Evolutionary conservation across 2,113 vertebrate genomes (phyloP).

Genomic region (Zonotrichia leucophrys): DNA sequence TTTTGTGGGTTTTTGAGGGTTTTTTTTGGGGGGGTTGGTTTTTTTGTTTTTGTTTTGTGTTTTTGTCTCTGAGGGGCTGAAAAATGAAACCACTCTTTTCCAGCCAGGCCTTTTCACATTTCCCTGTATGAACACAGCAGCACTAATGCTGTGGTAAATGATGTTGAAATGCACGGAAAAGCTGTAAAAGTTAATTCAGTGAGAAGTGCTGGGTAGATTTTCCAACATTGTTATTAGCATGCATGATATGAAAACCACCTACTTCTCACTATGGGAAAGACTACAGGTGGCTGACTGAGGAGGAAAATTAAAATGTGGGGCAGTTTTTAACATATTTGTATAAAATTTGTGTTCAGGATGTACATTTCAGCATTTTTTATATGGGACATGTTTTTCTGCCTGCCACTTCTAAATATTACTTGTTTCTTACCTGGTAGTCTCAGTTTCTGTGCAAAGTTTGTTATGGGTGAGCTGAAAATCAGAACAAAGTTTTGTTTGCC

Average conservation of each 20-base stretch:
- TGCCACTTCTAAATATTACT: rapidly evolving
- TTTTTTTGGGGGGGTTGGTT: no score
- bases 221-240: background rate
- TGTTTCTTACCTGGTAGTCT: background rate
- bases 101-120: background rate
- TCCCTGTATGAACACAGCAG: background rate
- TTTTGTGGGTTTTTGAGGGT: no score
- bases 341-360: background rate
- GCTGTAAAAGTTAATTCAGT: background rate
- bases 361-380: background rate
- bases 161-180: background rate
- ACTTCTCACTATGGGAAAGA: background rate
- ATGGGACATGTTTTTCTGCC: background rate
- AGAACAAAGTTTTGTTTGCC: background rate
- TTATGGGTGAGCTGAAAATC: background rate
- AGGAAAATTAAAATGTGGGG: background rate
- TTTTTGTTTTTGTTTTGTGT: background rate
- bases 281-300: background rate
- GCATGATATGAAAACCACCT: background rate
- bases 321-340: background rate
- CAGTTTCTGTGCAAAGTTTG: background rate
- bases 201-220: background rate
- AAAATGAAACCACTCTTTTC: background rate
- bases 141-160: background rate
- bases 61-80: background rate